These are phyloP conservation scores for Helicoverpa armigera DNA, from an alignment of 1,140 invertebrate species.

Conservation along the genomic window DNA sequence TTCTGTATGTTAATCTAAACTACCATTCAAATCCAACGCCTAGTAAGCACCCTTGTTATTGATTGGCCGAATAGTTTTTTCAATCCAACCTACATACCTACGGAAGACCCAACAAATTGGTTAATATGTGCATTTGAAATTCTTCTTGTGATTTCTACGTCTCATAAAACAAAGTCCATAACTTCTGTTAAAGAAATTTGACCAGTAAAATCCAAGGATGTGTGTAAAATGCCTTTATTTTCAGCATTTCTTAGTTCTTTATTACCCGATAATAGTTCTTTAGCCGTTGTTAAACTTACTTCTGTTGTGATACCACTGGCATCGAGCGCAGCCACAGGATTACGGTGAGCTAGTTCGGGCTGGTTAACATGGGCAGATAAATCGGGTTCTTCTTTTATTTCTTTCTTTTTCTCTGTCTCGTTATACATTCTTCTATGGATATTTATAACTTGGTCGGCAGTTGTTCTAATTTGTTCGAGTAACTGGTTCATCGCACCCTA, in stretches of 20 bases:
- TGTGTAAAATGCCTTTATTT: neutral
- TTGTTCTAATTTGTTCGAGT: neutral
- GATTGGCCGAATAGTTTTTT: too few species aligned
- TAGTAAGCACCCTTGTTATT: too few species aligned
- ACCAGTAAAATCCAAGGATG: too few species aligned
- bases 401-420: neutral
- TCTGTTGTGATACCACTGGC: neutral
- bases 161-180: too few species aligned
- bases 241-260: neutral
- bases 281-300: neutral
- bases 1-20: too few species aligned
- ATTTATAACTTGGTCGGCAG: neutral
- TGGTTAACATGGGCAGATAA: neutral
- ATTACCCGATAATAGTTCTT: neutral
- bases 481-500: conserved; percentile 6
- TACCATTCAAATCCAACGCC: too few species aligned
- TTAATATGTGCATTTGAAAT: too few species aligned
- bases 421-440: neutral
- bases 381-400: neutral
- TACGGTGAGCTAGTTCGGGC: neutral
- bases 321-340: neutral
- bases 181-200: too few species aligned
- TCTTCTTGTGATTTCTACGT: too few species aligned
- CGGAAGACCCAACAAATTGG: too few species aligned
- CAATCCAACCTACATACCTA: too few species aligned